Evolutionary conservation across 2,888 invertebrate species (phyloP).

Genomic region (Eueremaeus valkanovi): DNA sequence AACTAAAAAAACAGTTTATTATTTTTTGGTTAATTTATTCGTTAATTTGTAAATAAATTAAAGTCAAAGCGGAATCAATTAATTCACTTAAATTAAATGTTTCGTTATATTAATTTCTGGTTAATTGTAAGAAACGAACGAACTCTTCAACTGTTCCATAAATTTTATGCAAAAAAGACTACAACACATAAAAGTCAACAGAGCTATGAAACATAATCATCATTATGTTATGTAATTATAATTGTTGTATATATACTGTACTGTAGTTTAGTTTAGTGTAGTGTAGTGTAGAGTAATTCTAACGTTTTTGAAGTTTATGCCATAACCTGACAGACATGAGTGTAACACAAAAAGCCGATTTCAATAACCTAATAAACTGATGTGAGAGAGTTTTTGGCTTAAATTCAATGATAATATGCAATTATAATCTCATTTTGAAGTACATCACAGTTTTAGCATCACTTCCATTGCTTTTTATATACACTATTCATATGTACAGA

Average conservation of each 20-base stretch:
- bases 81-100: constrained; percentile 10
- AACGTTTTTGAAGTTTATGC: background rate
- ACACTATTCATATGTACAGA: too few relatives aligned
- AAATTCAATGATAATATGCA: constrained; percentile 16
- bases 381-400: constrained; percentile 15
- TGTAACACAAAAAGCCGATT: background rate
- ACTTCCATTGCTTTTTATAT: constrained; percentile 6
- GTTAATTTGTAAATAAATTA: constrained; percentile 20
- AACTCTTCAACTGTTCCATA: constrained; percentile 12
- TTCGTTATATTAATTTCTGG: constrained; percentile 3
- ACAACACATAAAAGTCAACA: constrained; percentile 20
- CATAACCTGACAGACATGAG: constrained; percentile 15
- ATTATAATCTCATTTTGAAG: constrained; percentile 22
- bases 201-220: constrained; percentile 7
- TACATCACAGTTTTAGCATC: background rate
- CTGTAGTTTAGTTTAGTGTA: background rate
- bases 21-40: constrained; percentile 1
- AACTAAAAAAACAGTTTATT: background rate
- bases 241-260: constrained; percentile 10
- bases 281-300: background rate
- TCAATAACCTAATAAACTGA: constrained; percentile 29
- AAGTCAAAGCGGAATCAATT: constrained; percentile 21
- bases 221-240: constrained; percentile 19
- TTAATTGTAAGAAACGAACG: background rate
- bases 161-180: background rate